Evolutionary conservation across 2,113 vertebrate species (phyloP), one percentile per base, ranked within the genome.

Genomic region (Oncorhynchus nerka): DNA sequence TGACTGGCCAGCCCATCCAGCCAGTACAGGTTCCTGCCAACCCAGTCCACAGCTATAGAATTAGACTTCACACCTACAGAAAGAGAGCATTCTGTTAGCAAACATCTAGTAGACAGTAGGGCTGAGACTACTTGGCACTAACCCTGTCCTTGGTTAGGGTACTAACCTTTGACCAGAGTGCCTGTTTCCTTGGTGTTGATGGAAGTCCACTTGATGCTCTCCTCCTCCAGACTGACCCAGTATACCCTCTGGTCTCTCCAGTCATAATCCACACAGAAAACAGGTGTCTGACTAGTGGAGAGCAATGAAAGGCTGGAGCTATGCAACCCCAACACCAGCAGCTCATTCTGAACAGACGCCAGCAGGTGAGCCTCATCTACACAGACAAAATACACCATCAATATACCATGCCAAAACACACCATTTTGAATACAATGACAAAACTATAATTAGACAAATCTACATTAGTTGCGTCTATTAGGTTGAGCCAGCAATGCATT

Each of bases 21-120:
- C 97, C 96, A 98, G 89, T 98, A 98, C 73, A 99, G 91, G 85
- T 97, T 97, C 65, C 93, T 93, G 13, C 95, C 97, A 1, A 97
- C 79, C 96, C 96, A 98, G 89, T 98, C 97, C 70, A 97, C 89
- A 0, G 93, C 96, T 34, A 99, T 91, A 28, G 92, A 95, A 78
- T 98, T 94, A 0, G 96, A 92, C 75, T 93, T 95, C 71, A 97
- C 93, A 32, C 95, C 97, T 99, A 76, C 64, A 88, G 83, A 19
- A 19, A 2, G 0, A n/a, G 11, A 24, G 39, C n/a, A 51, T 68
- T 51, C 75, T 5, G 2, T 22, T 62, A 62, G 59, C 5, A 57
- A 45, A 55, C 51, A 16, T 16, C 4, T 39, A 45, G 12, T 15
- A 55, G 51, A 19, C 51, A 19, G 5, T 55, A 55, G 12, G 51